These are phyloP conservation scores for Anser brachyrhynchus DNA, from an alignment of 2,113 vertebrate genomes.

Conservation along the genomic window DNA sequence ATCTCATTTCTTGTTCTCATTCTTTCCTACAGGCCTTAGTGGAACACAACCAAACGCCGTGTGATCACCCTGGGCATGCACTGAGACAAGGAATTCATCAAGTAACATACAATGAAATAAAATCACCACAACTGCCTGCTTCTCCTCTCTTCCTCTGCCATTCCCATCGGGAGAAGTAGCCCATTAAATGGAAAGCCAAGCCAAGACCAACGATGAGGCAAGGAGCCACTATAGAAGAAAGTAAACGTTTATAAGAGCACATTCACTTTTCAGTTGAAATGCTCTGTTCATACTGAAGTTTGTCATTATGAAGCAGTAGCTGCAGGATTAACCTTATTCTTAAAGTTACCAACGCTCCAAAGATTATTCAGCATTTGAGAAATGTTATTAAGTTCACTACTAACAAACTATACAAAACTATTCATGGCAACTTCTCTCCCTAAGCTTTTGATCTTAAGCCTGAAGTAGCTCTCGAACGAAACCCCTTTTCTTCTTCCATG, in stretches of 20 bases:
- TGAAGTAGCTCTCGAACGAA: neutral
- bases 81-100: neutral
- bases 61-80: rapidly evolving
- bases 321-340: neutral
- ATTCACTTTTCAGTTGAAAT: neutral
- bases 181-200: neutral
- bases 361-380: neutral
- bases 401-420: neutral
- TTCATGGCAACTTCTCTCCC: neutral
- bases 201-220: neutral
- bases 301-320: neutral
- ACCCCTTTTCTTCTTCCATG: neutral
- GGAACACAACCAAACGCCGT: neutral
- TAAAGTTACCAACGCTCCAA: neutral
- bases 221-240: neutral
- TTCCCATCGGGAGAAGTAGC: too few relatives aligned
- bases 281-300: neutral
- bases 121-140: neutral
- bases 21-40: neutral
- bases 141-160: neutral
- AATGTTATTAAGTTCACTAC: neutral
- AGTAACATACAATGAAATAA: neutral
- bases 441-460: neutral
- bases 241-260: neutral
- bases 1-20: neutral